A percentile compares a stretch with the other conserved stretches of the same genome.
Evolutionary conservation across 1,140 invertebrate species (phyloP).

Genomic region (Pseudomyrmex cubaensis): DNA sequence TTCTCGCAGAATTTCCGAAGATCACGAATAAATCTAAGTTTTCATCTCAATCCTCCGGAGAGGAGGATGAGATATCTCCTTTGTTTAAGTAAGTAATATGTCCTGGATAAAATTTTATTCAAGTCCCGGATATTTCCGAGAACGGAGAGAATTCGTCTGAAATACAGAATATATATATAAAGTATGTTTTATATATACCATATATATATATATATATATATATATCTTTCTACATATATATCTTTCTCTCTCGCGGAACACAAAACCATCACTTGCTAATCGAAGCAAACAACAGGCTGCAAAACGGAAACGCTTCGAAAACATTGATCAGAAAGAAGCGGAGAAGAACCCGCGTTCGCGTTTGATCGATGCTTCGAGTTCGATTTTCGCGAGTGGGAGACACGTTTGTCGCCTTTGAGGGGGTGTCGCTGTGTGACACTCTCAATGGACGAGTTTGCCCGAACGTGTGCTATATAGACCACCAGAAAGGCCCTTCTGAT

Average conservation of each 20-base stretch:
- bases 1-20: background rate
- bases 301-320: slow-evolving; percentile 2
- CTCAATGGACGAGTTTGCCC: slow-evolving; percentile 39
- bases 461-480: slow-evolving; percentile 16
- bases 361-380: slow-evolving; percentile 42
- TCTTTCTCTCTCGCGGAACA: too few species aligned
- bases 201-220: background rate
- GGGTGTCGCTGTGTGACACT: slow-evolving; percentile 21
- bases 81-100: slow-evolving; percentile 5
- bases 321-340: background rate
- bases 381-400: slow-evolving; percentile 30
- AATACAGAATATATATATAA: slow-evolving; percentile 1
- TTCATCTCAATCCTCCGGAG: background rate
- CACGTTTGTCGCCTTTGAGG: slow-evolving; percentile 50
- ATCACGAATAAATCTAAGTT: background rate
- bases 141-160: too few species aligned
- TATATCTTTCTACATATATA: too few species aligned
- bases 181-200: background rate
- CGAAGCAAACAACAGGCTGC: slow-evolving; percentile 3
- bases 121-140: background rate
- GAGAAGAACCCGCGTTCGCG: background rate
- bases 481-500: slow-evolving; percentile 40
- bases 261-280: background rate
- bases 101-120: background rate
- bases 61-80: background rate